Conservation (phyloP, 2,888 invertebrate species). For the Muscina levida region DNA sequence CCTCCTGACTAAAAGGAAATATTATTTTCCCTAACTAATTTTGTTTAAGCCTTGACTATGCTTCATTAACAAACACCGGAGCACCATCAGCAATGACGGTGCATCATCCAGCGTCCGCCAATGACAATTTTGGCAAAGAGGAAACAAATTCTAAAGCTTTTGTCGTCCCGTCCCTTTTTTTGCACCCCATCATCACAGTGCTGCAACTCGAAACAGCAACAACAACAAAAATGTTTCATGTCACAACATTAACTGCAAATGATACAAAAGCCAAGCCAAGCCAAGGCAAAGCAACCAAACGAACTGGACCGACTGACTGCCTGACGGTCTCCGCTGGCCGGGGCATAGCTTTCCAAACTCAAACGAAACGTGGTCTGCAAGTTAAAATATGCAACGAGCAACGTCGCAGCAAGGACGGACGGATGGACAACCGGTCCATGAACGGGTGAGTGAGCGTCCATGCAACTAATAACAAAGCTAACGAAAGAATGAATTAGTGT, state of each 20-base stretch:
- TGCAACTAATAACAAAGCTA: conserved; percentile 43
- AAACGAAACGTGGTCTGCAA: conserved; percentile 48
- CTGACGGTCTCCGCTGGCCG: neutral
- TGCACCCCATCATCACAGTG: neutral
- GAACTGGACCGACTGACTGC: neutral
- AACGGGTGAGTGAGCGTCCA: conserved; percentile 1
- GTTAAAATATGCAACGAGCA: conserved; percentile 37
- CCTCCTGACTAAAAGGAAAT: conserved; percentile 16
- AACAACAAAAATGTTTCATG: conserved; percentile 37
- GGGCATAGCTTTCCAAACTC: no score
- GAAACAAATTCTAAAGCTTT: conserved; percentile 33
- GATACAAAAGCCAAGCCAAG: conserved; percentile 44
- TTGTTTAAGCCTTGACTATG: conserved; percentile 36
- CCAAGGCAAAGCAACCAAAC: conserved; percentile 2
- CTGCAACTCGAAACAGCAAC: conserved; percentile 12
- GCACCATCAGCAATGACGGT: conserved; percentile 15
- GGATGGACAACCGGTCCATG: conserved; percentile 3
- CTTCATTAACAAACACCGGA: conserved; percentile 30
- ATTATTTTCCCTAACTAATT: conserved; percentile 37
- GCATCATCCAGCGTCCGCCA: neutral
- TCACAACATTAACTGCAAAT: conserved; percentile 53
- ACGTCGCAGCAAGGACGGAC: neutral
- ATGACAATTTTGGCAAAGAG: neutral
- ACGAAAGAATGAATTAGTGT: conserved; percentile 45
- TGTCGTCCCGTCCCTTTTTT: conserved; percentile 1